Conservation (phyloP, 2,797 vertebrate genomes). For the Podarcis lilfordi region DNA sequence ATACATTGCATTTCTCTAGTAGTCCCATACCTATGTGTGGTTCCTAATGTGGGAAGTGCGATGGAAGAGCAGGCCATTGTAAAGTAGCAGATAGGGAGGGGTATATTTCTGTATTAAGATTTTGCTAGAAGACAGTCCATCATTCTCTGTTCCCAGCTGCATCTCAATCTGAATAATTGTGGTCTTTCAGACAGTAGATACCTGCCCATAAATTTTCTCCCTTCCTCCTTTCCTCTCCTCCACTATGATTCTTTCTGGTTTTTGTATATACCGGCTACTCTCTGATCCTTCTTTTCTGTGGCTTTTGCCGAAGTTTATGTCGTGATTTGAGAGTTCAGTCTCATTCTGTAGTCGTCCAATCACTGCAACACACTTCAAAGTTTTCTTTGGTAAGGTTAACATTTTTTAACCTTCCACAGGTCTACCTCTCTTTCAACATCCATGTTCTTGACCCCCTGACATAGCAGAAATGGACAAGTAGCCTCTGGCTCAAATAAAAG, state of each 20-base stretch:
- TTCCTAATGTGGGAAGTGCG: not conserved
- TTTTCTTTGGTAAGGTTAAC: not conserved
- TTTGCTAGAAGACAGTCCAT: not conserved
- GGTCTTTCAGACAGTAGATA: not conserved
- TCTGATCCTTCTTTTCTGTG: not conserved
- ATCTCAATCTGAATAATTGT: not conserved
- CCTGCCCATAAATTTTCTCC: too few relatives aligned
- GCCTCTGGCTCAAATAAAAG: not conserved
- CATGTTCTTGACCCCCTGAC: not conserved
- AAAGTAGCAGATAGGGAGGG: not conserved
- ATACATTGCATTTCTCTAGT: not conserved
- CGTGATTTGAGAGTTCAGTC: not conserved
- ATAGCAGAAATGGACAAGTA: not conserved
- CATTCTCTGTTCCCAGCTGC: not conserved
- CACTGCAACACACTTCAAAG: not conserved
- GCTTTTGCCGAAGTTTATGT: not conserved
- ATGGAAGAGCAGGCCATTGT: not conserved
- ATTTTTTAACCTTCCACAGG: not conserved
- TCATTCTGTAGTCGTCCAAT: not conserved
- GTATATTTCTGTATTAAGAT: not conserved
- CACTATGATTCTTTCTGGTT: not conserved
- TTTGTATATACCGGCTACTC: not conserved
- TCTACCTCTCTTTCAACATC: not conserved
- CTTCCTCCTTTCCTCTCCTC: not conserved
- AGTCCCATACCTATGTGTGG: not conserved